Evolutionary conservation across 2,113 vertebrate species (phyloP).

Genomic region (Saccopteryx bilineata): DNA sequence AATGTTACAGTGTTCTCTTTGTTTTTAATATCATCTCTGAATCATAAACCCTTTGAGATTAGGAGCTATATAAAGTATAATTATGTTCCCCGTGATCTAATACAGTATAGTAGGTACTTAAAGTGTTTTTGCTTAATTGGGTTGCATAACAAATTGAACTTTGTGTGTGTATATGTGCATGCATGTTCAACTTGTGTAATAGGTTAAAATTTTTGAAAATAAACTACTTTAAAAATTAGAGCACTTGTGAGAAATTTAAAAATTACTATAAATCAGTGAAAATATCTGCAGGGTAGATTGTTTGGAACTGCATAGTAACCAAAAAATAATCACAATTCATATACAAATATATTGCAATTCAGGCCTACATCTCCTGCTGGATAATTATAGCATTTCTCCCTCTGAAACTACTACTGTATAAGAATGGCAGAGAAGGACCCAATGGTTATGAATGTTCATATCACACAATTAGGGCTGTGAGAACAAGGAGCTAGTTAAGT

Average conservation of each 20-base stretch:
- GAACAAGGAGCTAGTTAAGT: background rate
- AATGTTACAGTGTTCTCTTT: background rate
- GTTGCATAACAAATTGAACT: background rate
- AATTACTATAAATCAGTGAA: constrained; percentile 7
- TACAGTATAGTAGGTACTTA: background rate
- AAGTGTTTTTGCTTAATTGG: constrained; percentile 18
- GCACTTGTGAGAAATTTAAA: background rate
- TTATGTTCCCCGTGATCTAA: background rate
- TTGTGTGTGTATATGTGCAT: background rate
- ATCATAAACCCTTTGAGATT: background rate
- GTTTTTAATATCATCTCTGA: constrained; percentile 48
- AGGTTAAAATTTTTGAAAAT: constrained; percentile 33
- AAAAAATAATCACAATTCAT: background rate
- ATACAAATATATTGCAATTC: background rate
- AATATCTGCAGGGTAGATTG: background rate
- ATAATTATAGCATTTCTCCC: background rate
- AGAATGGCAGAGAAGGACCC: background rate
- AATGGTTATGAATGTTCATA: background rate
- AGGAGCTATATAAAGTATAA: background rate
- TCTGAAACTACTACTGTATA: background rate
- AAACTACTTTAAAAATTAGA: constrained; percentile 15
- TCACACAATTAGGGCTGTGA: background rate
- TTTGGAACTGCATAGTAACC: background rate
- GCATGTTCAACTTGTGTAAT: background rate
- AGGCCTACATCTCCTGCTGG: background rate